A percentile compares a stretch with the other conserved stretches of the same genome.
phyloP scores from a whole-genome alignment of 2,113 vertebrate genomes.

The Malurus cyaneus region DNA sequence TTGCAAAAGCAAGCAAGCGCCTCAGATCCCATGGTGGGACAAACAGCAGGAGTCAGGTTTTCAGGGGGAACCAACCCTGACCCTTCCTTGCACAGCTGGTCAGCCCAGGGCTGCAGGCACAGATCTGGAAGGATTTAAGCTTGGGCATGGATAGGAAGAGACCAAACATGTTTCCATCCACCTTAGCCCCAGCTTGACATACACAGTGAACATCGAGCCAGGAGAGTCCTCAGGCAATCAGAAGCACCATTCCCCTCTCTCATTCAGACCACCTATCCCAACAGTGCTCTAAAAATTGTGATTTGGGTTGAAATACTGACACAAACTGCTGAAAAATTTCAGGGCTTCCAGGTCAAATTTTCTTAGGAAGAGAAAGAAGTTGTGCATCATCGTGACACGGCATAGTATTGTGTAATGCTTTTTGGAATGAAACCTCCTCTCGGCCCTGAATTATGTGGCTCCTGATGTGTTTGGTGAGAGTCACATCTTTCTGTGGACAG shows the following conservation, averaged over 20 bases:
- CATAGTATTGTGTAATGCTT: neutral
- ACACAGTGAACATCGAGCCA: fast-evolving
- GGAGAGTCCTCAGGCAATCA: neutral
- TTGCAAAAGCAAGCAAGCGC: neutral
- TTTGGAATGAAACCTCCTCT: neutral
- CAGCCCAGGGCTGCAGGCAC: neutral
- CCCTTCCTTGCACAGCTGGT: neutral
- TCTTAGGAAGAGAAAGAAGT: neutral
- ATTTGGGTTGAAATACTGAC: neutral
- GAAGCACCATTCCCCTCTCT: neutral
- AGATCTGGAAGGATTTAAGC: neutral
- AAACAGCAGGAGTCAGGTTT: neutral
- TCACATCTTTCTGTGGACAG: neutral
- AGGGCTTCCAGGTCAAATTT: neutral
- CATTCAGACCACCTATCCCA: neutral
- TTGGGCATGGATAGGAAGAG: neutral
- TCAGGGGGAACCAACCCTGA: neutral
- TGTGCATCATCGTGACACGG: neutral
- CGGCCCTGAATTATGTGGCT: neutral
- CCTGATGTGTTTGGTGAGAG: slow-evolving; percentile 19
- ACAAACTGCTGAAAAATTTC: neutral
- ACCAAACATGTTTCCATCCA: fast-evolving
- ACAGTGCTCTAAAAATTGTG: neutral
- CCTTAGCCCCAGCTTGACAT: neutral
- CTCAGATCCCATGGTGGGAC: neutral